phyloP scores from a whole-genome alignment of 2,888 invertebrate genomes.

The Sarcophaga subvicina region DNA sequence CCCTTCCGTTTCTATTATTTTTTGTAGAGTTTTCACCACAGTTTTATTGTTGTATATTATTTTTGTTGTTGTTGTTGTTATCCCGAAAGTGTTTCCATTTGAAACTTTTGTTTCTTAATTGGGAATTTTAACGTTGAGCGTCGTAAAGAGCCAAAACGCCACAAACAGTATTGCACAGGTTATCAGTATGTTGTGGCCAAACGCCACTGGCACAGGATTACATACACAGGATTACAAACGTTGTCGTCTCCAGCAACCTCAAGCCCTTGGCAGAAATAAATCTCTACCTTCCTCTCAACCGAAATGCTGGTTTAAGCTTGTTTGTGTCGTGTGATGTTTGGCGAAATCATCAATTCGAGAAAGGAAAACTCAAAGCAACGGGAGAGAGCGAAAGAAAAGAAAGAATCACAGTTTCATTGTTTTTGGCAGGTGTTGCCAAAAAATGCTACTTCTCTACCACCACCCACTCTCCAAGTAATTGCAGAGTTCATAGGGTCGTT shows the following conservation, averaged over 20 bases:
- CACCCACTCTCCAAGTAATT: not conserved
- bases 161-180: conserved; percentile 16
- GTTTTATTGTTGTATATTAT: not conserved
- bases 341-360: not conserved
- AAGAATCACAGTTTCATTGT: conserved; percentile 34
- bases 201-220: conserved; percentile 32
- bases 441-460: not conserved
- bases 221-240: conserved; percentile 8
- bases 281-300: too few relatives aligned
- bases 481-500: too few relatives aligned
- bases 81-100: conserved; percentile 18
- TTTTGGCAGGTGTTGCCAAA: conserved; percentile 57
- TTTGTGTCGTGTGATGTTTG: conserved; percentile 21
- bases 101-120: conserved; percentile 51
- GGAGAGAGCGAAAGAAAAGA: not conserved
- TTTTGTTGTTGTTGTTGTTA: not conserved
- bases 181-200: conserved; percentile 45
- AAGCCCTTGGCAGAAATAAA: conserved; percentile 1
- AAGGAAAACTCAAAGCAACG: not conserved
- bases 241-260: not conserved
- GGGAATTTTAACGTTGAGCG: conserved; percentile 41
- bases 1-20: conserved; percentile 6
- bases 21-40: conserved; percentile 17
- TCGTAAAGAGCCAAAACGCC: not conserved
- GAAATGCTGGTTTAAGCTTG: not conserved